phyloP scores from a whole-genome alignment of 2,797 vertebrate genomes.

The Capromys pilorides region DNA sequence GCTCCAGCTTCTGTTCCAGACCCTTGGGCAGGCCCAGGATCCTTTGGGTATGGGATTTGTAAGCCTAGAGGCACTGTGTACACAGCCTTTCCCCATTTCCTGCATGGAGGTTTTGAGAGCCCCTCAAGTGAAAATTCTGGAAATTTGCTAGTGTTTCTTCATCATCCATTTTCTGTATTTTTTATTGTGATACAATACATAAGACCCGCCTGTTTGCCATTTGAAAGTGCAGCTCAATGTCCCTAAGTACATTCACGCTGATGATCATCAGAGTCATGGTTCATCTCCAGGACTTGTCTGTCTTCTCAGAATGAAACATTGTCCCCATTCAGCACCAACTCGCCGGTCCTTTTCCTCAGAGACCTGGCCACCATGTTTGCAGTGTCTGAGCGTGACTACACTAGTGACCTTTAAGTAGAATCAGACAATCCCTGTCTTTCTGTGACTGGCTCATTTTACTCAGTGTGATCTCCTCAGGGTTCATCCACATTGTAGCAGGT shows the following conservation, averaged over 20 bases:
- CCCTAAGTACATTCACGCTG: rapidly evolving
- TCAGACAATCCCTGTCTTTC: not conserved
- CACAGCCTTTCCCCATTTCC: not conserved
- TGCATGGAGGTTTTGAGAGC: not conserved
- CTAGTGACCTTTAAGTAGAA: no score
- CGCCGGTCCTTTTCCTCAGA: rapidly evolving
- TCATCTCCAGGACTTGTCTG: not conserved
- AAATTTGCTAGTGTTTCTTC: not conserved
- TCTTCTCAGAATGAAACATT: not conserved
- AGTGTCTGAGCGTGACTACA: not conserved
- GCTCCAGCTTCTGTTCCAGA: not conserved
- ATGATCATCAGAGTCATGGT: rapidly evolving
- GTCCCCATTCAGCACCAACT: not conserved
- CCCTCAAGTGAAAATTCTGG: not conserved
- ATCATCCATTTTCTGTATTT: not conserved
- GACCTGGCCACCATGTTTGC: not conserved
- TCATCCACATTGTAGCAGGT: not conserved
- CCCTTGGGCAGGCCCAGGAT: not conserved
- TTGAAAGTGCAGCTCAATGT: not conserved
- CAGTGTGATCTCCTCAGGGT: not conserved
- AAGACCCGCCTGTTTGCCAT: not conserved
- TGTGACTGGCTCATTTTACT: not conserved
- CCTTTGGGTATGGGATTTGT: not conserved
- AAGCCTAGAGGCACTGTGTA: not conserved
- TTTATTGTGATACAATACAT: not conserved